Base-by-base conservation (phyloP, 1,140 invertebrate species). In the Drosophila nasuta region DNA sequence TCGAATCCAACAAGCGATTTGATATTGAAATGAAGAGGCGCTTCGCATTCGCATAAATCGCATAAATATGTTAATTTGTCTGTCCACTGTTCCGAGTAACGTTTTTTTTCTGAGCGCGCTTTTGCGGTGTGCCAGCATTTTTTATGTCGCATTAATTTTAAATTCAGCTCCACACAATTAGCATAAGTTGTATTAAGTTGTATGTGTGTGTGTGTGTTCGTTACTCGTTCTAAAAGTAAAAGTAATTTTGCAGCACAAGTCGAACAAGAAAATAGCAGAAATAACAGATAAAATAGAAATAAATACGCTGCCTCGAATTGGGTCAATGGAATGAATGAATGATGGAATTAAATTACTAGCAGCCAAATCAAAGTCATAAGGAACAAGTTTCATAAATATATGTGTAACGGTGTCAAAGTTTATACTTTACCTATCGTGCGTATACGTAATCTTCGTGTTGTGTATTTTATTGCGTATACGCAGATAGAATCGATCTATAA, bases 51-150 rank as follows among this genome's bases (percentile, higher is more conserved):
- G 77, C 80, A 87, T 87, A 89, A 83, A 88, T 87, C 85, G 83
- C 83, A 87, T 88, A 83, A 80, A 87, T 87, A 87, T 87, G 83
- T 59, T 87, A 87, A 87, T 87, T 88, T 68, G 62, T 65, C 79
- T 70, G 20, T 25, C 75, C 6, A 10, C 35, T 38, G 17, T 30
- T 65, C 57, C 57, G 51, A 69, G 41, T 67, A 68, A 76, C 79
- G 80, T 65, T 88, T 75, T 88, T 75, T 73, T 3, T 30, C 8
- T 41, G 38, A 10, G 10, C 38, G 52, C 49, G 67, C 76, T 45
- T 77, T 56, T 81, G 67, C 54, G 59, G 59, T 56, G 69, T 56
- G 41, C 13, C 59, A 35, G 13, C 17, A 30, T 56, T 74, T 25
- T 60, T 62, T 48, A 78, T 82, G 72, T 85, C 71, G 70, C 82